phyloP scores from a whole-genome alignment of 2,888 invertebrate species.

The Lepidonotus clava region DNA sequence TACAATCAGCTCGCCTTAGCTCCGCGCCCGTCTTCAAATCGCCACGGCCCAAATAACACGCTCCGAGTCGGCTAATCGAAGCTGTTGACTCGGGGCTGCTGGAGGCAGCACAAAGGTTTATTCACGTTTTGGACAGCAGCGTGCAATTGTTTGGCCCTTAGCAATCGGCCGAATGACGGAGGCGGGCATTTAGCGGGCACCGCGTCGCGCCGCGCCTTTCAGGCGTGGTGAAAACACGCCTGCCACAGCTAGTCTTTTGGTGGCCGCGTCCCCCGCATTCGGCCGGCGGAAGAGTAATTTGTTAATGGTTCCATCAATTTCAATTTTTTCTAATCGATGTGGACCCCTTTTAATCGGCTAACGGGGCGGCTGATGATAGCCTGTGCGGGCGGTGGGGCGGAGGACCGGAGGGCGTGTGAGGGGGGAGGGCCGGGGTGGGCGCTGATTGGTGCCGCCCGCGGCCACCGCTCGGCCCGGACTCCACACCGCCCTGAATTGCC shows the following conservation, averaged over 20 bases:
- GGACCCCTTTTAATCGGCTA: conserved; percentile 51
- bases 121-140: conserved; percentile 50
- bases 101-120: conserved; percentile 50
- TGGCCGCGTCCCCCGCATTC: background rate
- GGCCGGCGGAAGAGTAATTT: conserved; percentile 53
- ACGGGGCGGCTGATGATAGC: conserved; percentile 44
- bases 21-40: conserved; percentile 7
- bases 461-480: background rate
- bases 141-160: conserved; percentile 54
- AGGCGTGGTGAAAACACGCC: conserved; percentile 28
- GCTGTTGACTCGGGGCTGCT: conserved; percentile 29
- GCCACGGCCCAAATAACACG: conserved; percentile 31
- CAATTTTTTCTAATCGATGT: conserved; percentile 50
- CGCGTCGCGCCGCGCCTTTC: background rate
- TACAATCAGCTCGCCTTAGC: background rate
- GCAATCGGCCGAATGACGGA: background rate
- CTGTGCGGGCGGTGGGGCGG: background rate
- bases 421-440: background rate
- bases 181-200: background rate
- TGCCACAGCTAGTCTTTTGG: conserved; percentile 38
- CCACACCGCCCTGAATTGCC: background rate
- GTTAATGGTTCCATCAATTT: conserved; percentile 57
- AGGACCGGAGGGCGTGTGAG: background rate
- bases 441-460: background rate
- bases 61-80: conserved; percentile 41